Percentiles rank a stretch among this genome's conserved stretches.
Evolutionary conservation across 2,113 vertebrate genomes (phyloP).

Genomic region (Lepus europaeus): DNA sequence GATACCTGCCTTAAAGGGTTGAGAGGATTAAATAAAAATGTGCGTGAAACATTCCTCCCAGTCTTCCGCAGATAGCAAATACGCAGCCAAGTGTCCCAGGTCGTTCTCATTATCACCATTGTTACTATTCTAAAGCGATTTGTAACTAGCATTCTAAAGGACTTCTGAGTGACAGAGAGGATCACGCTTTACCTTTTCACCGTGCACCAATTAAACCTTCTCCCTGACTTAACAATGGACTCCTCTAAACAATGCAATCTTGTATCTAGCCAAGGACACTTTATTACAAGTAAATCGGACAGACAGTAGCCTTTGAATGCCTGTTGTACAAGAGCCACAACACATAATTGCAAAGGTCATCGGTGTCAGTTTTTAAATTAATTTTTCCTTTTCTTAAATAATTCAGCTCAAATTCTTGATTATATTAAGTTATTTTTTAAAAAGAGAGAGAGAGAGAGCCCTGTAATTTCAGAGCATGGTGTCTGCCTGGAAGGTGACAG

Average conservation of each 20-base stretch:
- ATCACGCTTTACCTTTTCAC: neutral
- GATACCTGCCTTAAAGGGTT: neutral
- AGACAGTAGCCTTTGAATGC: neutral
- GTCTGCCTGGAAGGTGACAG: neutral
- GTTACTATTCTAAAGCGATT: slow-evolving; percentile 44
- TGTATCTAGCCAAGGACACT: neutral
- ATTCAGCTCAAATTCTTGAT: slow-evolving; percentile 68
- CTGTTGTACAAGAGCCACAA: neutral
- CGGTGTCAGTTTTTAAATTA: slow-evolving; percentile 66
- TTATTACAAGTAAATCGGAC: slow-evolving; percentile 34
- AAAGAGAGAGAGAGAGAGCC: neutral
- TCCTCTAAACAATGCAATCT: neutral
- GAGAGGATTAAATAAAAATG: neutral
- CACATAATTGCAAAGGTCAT: slow-evolving; percentile 60
- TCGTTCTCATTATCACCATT: neutral
- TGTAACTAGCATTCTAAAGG: neutral
- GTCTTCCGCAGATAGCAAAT: neutral
- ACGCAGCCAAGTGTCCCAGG: neutral
- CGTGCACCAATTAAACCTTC: neutral
- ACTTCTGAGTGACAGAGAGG: neutral
- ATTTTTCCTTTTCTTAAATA: slow-evolving; percentile 62
- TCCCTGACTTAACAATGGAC: neutral
- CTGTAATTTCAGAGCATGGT: slow-evolving; percentile 32
- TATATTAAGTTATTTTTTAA: slow-evolving; percentile 35
- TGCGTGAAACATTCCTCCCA: fast-evolving